phyloP scores from a whole-genome alignment of 2,797 vertebrate species.

The Neostethus bicornis region DNA sequence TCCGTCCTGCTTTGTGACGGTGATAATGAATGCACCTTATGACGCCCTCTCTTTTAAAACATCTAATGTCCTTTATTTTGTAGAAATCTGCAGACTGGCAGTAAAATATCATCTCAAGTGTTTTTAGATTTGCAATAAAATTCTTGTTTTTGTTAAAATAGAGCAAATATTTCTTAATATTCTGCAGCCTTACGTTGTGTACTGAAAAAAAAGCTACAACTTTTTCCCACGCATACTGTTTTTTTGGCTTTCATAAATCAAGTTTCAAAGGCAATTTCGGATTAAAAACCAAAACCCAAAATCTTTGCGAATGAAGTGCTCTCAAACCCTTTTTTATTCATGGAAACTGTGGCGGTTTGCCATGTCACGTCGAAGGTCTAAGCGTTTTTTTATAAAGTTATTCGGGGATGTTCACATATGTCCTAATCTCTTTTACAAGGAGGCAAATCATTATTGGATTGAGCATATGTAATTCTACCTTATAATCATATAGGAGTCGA shows the following conservation, averaged over 20 bases:
- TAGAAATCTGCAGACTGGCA: constrained; percentile 28
- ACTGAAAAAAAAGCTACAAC: constrained; percentile 31
- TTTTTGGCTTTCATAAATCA: constrained; percentile 74
- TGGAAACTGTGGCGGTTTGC: constrained; percentile 77
- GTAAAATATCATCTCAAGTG: constrained; percentile 9
- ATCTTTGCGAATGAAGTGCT: constrained; percentile 80
- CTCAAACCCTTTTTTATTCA: constrained; percentile 74
- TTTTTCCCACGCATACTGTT: constrained; percentile 43
- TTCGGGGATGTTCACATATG: constrained; percentile 45
- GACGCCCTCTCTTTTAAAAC: constrained; percentile 54
- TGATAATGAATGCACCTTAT: constrained; percentile 62
- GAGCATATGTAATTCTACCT: constrained; percentile 26
- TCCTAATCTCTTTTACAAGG: constrained; percentile 13
- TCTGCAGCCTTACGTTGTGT: neutral
- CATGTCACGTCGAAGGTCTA: constrained; percentile 73
- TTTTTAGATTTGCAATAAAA: constrained; percentile 2
- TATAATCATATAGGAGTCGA: constrained; percentile 17
- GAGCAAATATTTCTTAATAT: neutral
- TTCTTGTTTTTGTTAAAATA: neutral
- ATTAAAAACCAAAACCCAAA: constrained; percentile 64
- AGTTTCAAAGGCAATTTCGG: constrained; percentile 62
- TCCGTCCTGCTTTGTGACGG: constrained; percentile 52
- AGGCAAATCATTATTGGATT: constrained; percentile 26
- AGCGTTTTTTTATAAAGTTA: constrained; percentile 67
- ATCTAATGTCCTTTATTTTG: constrained; percentile 64